Base-by-base conservation (phyloP, 2,888 invertebrate species). In the Anticlea derivata region DNA sequence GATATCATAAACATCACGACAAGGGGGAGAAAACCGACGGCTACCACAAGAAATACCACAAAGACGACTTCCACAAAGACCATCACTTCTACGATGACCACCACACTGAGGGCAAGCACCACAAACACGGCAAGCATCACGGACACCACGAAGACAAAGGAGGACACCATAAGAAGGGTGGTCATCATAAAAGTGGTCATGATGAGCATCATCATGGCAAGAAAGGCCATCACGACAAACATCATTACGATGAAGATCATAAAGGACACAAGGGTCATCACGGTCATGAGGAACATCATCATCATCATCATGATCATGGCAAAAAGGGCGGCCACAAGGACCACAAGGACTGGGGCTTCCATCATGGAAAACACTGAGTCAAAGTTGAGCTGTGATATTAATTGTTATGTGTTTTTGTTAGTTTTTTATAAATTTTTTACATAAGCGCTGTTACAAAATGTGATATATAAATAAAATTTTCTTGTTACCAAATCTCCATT, bases 31-130 rank as follows among this genome's bases (percentile, higher is more conserved):
- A 89, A 51, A 78, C 78, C 58, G 88, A 88, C 41, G 89, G 89
- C 6, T 89, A 77, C 70, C 89, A 89, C 72, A 89, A 89, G 78
- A 89, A 89, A 50, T 86, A 86, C 68, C 89, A 89, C 46, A 89
- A 89, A 67, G 89, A 89, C 53, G 73, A 78, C 71, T 89, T 80
- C 83, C 86, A 89, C 60, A 89, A 89, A 70, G 88, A 89, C 57
- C 89, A 89, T 56, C 87, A 89, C 80, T 89, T 88, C 69, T 87
- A 89, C 68, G 89, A 88, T 67, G 89, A 83, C 63, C 80, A 89
- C 52, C 89, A 89, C 51, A 67, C 85, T 7, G 86, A 85, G 71
- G 89, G 89, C 69, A 89, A 90, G 61, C 89, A 90, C 35, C 89
- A 90, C 63, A 90, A 90, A 50, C 85, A 90, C 27, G 89, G 89